Base-by-base conservation (phyloP, 2,888 invertebrate genomes). In the Dermolepida albohirtum region DNA sequence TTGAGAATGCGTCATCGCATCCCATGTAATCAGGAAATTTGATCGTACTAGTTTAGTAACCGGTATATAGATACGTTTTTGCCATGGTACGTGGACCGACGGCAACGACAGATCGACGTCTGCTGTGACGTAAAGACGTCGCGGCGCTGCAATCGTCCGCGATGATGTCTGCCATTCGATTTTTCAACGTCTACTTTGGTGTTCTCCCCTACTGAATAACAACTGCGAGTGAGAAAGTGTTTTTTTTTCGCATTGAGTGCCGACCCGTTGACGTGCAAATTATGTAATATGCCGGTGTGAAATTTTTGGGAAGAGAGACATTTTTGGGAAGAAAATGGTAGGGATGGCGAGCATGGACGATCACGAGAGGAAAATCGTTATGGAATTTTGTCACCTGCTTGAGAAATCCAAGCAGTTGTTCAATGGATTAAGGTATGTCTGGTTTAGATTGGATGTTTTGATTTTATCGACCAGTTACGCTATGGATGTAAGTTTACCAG, bases 351-450 rank as follows among this genome's bases (percentile, higher is more conserved):
- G 89, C 84, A 90, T 92, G 87, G 92, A 93, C 83, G 94, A 94
- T 80, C 92, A 92, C 85, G 94, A 95, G 85, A 87, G 94, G 80
- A 95, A 95, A 88, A 90, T 97, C 80, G 95, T 97, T 74, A 90
- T 94, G 83, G 97, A 98, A 85, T 98, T 98, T 85, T 95, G 95
- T 84, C 96, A 97, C 85, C 88, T 97, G 78, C 88, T 97, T 72
- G 98, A 98, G 83, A 97, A 97, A 85, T 96, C 97, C 40, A 97
- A 97, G 85, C 97, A 97, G 85, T 88, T 97, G 71, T 98, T 98
- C 85, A 98, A 97, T 85, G 97, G 97, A 74, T 87, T 98, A 78
- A 90, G 96, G 95, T 95, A 84, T 81, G 79, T 73, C 2, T 2
- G 34, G 34, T 34, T 34, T 34, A 34, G 4, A 6, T 34, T 8